Evolutionary conservation across 37 sponge, comb jelly and placozoan species (phyloP).

Genomic region (Diacarnus erythraeanus): DNA sequence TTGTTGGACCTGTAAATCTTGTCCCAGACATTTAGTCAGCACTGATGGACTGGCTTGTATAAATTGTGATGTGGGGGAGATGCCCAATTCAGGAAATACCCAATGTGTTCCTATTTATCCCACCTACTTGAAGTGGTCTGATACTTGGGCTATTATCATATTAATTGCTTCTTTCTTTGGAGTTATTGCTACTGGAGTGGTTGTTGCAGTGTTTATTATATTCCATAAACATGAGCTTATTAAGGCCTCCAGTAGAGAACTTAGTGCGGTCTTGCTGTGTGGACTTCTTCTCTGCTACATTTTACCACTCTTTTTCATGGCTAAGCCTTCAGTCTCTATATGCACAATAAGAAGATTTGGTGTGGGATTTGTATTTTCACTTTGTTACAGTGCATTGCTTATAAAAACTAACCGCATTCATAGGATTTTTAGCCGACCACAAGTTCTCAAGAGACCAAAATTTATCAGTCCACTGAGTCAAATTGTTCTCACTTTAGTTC

Average conservation of each 20-base stretch:
- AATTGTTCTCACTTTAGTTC: constrained; percentile 43
- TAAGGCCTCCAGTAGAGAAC: constrained; percentile 76
- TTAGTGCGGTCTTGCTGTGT: constrained; percentile 50
- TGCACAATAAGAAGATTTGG: constrained; percentile 54
- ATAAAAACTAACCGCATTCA: constrained; percentile 67
- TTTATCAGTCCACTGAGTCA: constrained; percentile 43
- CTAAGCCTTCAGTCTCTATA: constrained; percentile 28
- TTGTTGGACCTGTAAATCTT: not conserved
- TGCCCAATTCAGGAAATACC: not conserved
- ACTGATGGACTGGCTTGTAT: not conserved
- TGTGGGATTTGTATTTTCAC: constrained; percentile 46
- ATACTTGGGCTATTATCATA: constrained; percentile 42
- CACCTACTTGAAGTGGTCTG: not conserved
- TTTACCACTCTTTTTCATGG: constrained; percentile 47
- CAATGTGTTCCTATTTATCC: not conserved
- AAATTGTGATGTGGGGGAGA: not conserved
- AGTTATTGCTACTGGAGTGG: constrained; percentile 3
- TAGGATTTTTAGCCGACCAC: constrained; percentile 53
- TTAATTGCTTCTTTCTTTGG: constrained; percentile 44
- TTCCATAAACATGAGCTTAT: constrained; percentile 37
- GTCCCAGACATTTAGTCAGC: not conserved
- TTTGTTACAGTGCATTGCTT: constrained; percentile 62
- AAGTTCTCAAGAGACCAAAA: not conserved
- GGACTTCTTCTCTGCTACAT: constrained; percentile 56
- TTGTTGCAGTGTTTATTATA: constrained; percentile 42